Conservation (phyloP, 2,797 vertebrate species). For the Cyprinodon diabolis region DNA sequence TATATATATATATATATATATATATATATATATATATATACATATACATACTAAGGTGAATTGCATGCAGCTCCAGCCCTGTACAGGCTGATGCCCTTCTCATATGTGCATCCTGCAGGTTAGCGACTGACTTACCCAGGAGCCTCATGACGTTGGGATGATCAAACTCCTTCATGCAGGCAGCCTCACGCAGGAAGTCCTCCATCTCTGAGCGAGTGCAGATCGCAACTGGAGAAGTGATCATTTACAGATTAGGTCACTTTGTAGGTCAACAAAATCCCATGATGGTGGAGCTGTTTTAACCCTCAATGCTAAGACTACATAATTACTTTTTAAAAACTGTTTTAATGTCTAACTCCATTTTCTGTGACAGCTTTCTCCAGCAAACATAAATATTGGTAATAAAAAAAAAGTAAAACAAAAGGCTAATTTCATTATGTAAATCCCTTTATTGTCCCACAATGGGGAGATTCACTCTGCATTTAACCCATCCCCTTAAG, state of each 20-base stretch:
- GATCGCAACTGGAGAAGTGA: conserved; percentile 84
- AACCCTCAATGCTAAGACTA: not conserved
- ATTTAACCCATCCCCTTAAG: too few relatives aligned
- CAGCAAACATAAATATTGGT: conserved; percentile 26
- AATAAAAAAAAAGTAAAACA: conserved; percentile 28
- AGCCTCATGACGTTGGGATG: conserved; percentile 93
- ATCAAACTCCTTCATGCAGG: conserved; percentile 96
- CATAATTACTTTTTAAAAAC: not conserved
- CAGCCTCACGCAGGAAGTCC: conserved; percentile 90
- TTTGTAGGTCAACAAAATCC: not conserved
- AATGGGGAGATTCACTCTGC: too few relatives aligned
- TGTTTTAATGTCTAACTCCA: conserved; percentile 14
- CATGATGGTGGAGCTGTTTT: not conserved
- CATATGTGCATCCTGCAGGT: not conserved
- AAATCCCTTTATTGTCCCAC: too few relatives aligned
- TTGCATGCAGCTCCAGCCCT: too few relatives aligned
- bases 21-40: too few relatives aligned
- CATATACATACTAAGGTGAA: too few relatives aligned
- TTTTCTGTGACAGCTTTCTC: conserved; percentile 25
- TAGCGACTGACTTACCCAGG: conserved; percentile 75
- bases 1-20: too few relatives aligned
- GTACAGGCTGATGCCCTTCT: too few relatives aligned
- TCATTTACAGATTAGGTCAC: not conserved
- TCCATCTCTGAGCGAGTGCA: conserved; percentile 93
- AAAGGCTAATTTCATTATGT: conserved; percentile 14